Base-by-base conservation (phyloP, 2,888 invertebrate genomes). In the Lepidochrysops patricia region DNA sequence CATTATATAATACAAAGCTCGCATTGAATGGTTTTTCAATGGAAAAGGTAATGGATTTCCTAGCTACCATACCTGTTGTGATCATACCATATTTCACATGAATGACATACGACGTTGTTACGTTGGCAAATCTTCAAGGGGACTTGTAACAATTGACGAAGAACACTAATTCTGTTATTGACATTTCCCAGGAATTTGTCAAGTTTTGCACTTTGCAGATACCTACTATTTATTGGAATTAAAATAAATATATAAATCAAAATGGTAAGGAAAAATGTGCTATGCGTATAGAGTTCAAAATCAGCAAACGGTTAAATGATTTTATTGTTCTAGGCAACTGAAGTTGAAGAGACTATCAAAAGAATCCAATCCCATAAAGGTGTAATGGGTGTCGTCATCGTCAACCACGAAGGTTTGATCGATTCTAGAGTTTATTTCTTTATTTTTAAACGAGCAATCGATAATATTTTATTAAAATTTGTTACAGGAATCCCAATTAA, bases 341-440 rank as follows among this genome's bases (percentile, higher is more conserved):
- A 99, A 91, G 97, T 99, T 37, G 99, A 99, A 85, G 99, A 99
- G 90, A 98, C 98, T 9, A 92, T 99, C 81, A 99, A 99, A 89
- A 92, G 99, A 66, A 97, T 99, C 73, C 97, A 98, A 78, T 94
- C 96, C 57, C 98, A 99, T 76, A 98, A 98, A 89, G 99, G 99
- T 68, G 99, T 99, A 62, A 94, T 96, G 75, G 99, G 99, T 66
- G 96, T 98, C 58, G 96, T 99, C 79, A 96, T 99, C 62, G 97
- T 98, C 62, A 99, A 99, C 87, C 93, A 95, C 64, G 98, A 99
- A 94, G 99, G 98, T 98, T 90, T 82, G 84, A 73, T 86, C 87
- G 76, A 88, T 85, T 75, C 68, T 69, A n/a, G n/a, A n/a, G n/a
- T 61, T 57, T 25, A 67, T n/a, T n/a, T n/a, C 70, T 72, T 23